Conservation (phyloP, 2,113 vertebrate genomes). For the Limanda limanda region DNA sequence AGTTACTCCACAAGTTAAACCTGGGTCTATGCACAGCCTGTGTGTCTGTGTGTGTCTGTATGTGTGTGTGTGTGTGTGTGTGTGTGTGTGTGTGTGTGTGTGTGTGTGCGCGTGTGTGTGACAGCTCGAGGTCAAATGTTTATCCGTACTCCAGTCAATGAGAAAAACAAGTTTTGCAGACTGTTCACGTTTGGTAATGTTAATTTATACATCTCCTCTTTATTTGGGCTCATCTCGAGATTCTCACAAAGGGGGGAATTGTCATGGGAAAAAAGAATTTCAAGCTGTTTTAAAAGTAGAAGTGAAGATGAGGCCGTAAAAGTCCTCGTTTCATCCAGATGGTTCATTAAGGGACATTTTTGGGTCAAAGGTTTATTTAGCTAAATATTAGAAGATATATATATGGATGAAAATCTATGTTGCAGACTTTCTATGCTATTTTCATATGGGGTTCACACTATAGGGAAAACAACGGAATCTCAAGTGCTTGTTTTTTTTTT, state of each 20-base stretch:
- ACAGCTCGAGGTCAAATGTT: slow-evolving; percentile 43
- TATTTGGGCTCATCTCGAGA: slow-evolving; percentile 61
- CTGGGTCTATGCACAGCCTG: slow-evolving; percentile 78
- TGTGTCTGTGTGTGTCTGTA: slow-evolving; percentile 33
- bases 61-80: slow-evolving; percentile 19
- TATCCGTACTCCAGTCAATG: slow-evolving; percentile 39
- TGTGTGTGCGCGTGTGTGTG: slow-evolving; percentile 25
- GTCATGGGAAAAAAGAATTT: slow-evolving; percentile 37
- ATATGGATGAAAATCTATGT: slow-evolving; percentile 73
- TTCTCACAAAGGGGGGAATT: slow-evolving; percentile 1
- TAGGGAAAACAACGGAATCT: slow-evolving; percentile 70
- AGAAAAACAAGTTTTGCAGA: slow-evolving; percentile 55
- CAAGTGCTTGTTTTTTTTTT: slow-evolving; percentile 81
- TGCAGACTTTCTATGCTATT: slow-evolving; percentile 86
- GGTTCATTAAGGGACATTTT: slow-evolving; percentile 71
- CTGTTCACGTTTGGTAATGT: slow-evolving; percentile 70
- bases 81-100: slow-evolving; percentile 22
- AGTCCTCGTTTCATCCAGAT: slow-evolving; percentile 64
- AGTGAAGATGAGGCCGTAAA: slow-evolving; percentile 45
- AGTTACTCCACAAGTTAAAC: slow-evolving; percentile 64
- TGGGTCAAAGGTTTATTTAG: slow-evolving; percentile 75
- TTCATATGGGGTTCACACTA: slow-evolving; percentile 85
- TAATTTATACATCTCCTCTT: slow-evolving; percentile 76
- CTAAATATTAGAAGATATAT: slow-evolving; percentile 76
- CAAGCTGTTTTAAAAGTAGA: slow-evolving; percentile 22